Evolutionary conservation across 2,888 invertebrate species (phyloP).

Genomic region (Stramonita haemastoma): DNA sequence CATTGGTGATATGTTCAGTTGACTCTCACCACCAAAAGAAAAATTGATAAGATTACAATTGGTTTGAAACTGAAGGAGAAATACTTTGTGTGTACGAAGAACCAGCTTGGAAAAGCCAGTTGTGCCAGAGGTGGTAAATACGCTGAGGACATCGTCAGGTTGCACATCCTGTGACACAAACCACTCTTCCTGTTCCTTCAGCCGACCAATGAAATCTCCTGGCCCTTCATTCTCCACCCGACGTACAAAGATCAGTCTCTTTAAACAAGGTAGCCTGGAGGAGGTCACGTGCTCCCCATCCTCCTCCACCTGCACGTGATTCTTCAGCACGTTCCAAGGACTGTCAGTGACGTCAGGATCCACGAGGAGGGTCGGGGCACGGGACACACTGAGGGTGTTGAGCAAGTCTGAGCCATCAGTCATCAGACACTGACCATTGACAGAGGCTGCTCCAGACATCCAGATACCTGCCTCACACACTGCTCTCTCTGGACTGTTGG

Average conservation of each 20-base stretch:
- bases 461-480: constrained; percentile 13
- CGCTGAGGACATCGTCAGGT: background rate
- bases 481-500: constrained; percentile 35
- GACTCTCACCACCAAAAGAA: background rate
- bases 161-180: background rate
- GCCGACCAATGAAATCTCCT: constrained; percentile 18
- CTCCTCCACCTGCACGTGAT: background rate
- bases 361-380: constrained; percentile 17
- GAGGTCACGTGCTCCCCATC: constrained; percentile 1
- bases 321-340: constrained; percentile 30
- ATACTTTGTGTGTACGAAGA: background rate
- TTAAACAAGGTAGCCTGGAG: background rate
- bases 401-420: constrained; percentile 36
- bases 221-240: background rate
- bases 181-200: constrained; percentile 9
- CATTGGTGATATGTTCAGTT: background rate
- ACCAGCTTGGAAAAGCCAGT: constrained; percentile 16
- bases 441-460: constrained; percentile 26
- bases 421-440: constrained; percentile 32
- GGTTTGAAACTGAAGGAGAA: background rate
- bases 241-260: background rate
- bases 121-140: background rate
- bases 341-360: constrained; percentile 32
- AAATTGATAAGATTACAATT: background rate
- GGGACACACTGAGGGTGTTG: background rate